phyloP scores from a whole-genome alignment of 1,140 invertebrate species.

The Cardiocondyla obscurior region DNA sequence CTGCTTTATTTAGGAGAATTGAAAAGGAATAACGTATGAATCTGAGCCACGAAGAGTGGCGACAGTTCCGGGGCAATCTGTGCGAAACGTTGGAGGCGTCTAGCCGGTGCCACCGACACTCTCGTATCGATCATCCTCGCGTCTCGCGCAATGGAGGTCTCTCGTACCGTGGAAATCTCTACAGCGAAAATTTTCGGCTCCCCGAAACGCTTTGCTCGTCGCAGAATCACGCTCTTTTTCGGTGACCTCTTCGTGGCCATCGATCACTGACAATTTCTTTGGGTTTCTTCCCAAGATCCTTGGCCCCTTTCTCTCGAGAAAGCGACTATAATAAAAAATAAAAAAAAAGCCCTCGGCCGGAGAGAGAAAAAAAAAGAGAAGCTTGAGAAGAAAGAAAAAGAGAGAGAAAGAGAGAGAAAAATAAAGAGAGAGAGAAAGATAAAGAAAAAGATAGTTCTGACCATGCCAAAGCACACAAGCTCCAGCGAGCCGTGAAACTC shows the following conservation, averaged over 20 bases:
- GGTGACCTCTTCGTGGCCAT: conserved; percentile 27
- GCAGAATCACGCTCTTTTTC: conserved; percentile 52
- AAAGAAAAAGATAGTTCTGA: conserved; percentile 39
- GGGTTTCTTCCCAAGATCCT: conserved; percentile 47
- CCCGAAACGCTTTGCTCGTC: conserved; percentile 24
- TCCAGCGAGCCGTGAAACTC: conserved; percentile 71
- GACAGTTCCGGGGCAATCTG: neutral
- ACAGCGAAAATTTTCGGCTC: conserved; percentile 38
- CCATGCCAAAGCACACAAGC: conserved; percentile 51
- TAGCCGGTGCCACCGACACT: conserved; percentile 14
- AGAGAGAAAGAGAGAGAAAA: conserved; percentile 25
- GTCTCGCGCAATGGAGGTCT: conserved; percentile 4
- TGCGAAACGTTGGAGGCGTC: conserved; percentile 38
- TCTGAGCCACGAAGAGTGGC: conserved; percentile 14
- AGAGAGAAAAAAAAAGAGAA: conserved; percentile 20
- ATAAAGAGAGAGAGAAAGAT: conserved; percentile 1
- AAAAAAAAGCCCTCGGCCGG: conserved; percentile 32
- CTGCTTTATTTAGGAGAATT: neutral
- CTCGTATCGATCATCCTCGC: conserved; percentile 42
- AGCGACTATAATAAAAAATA: conserved; percentile 19
- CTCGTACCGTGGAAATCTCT: conserved; percentile 21
- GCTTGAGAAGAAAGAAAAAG: conserved; percentile 38
- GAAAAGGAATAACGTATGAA: neutral
- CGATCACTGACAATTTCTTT: conserved; percentile 61
- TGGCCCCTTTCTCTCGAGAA: conserved; percentile 27